phyloP scores from a whole-genome alignment of 2,888 invertebrate species.

The Zaprionus bogoriensis region DNA sequence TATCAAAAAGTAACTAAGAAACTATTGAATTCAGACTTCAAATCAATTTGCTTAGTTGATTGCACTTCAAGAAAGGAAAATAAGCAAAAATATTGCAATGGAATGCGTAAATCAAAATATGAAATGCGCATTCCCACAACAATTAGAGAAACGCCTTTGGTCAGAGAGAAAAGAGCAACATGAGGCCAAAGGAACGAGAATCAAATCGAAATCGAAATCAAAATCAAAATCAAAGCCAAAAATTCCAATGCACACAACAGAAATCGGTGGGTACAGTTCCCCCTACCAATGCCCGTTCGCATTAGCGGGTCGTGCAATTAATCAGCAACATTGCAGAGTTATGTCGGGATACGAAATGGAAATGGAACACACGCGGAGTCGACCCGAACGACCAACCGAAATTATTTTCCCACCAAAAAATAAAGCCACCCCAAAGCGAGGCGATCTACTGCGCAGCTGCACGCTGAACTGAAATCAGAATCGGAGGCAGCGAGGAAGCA shows the following conservation, averaged over 20 bases:
- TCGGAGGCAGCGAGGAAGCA: constrained; percentile 9
- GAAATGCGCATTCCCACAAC: constrained; percentile 61
- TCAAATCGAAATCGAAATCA: neutral
- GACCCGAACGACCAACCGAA: constrained; percentile 10
- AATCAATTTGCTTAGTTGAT: constrained; percentile 48
- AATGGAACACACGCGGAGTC: constrained; percentile 36
- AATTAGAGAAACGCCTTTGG: constrained; percentile 32
- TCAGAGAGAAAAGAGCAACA: constrained; percentile 60
- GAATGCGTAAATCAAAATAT: constrained; percentile 3
- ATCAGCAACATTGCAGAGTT: constrained; percentile 42
- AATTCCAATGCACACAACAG: constrained; percentile 52
- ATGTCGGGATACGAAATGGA: constrained; percentile 27
- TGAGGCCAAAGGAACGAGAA: constrained; percentile 46
- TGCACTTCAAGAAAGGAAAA: constrained; percentile 35
- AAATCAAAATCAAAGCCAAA: neutral
- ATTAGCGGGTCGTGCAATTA: constrained; percentile 47
- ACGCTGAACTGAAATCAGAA: constrained; percentile 41
- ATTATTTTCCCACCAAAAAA: constrained; percentile 68
- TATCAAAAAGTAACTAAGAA: constrained; percentile 29
- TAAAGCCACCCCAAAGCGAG: constrained; percentile 64
- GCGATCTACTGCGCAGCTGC: constrained; percentile 67
- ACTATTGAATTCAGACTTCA: constrained; percentile 5
- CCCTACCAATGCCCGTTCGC: constrained; percentile 9
- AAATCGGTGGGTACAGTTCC: constrained; percentile 59
- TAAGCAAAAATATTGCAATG: constrained; percentile 35